Percentiles rank a stretch among this genome's conserved stretches.
Conservation (phyloP, 2,113 vertebrate genomes). For the Tragelaphus buxtoni region DNA sequence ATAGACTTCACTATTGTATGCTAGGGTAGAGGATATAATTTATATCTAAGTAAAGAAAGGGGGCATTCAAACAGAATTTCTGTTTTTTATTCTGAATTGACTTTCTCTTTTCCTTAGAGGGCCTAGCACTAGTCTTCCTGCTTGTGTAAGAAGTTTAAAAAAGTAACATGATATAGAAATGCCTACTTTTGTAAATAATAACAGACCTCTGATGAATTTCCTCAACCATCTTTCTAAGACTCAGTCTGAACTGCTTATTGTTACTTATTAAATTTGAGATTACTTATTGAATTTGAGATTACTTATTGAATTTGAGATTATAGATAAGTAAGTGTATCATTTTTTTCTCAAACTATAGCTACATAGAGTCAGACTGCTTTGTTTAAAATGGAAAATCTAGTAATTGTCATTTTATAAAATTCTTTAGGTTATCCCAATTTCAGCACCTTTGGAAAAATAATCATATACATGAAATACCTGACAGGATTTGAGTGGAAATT, state of each 20-base stretch:
- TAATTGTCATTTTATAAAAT: constrained; percentile 10
- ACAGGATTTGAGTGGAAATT: constrained; percentile 1
- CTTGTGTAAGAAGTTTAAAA: background rate
- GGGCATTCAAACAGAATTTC: background rate
- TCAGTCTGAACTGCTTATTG: background rate
- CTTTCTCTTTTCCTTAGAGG: background rate
- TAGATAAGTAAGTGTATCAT: background rate
- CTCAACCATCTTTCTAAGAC: background rate
- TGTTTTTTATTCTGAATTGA: background rate
- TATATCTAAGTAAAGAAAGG: background rate
- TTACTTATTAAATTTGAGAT: background rate
- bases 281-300: background rate
- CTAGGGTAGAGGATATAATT: background rate
- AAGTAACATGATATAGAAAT: background rate
- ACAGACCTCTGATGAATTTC: background rate
- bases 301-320: background rate
- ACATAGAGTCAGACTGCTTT: background rate
- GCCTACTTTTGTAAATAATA: background rate
- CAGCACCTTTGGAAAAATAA: background rate
- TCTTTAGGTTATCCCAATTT: background rate
- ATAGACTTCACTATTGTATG: background rate
- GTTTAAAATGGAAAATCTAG: background rate
- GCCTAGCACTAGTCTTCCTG: background rate
- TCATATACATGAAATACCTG: background rate
- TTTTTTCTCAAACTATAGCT: background rate